Evolutionary conservation across 2,888 invertebrate genomes (phyloP).

Genomic region (Metacarcinus magister): DNA sequence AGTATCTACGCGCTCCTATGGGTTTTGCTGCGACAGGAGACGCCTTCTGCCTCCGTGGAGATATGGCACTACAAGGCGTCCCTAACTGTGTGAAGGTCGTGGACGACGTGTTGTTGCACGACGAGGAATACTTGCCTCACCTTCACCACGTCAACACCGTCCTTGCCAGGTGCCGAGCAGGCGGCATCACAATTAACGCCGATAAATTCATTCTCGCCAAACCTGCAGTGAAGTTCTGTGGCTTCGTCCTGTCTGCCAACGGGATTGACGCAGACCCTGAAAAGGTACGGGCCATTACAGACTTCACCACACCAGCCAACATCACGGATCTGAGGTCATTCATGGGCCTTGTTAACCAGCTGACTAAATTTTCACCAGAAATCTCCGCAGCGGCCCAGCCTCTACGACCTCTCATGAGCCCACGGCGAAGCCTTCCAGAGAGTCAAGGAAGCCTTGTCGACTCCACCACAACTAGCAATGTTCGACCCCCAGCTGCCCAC

Average conservation of each 20-base stretch:
- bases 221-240: neutral
- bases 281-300: neutral
- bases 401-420: neutral
- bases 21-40: constrained; percentile 11
- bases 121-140: neutral
- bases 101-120: neutral
- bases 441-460: neutral
- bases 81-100: constrained; percentile 42
- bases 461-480: neutral
- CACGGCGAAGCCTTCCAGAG: neutral
- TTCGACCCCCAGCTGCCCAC: neutral
- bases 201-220: constrained; percentile 7
- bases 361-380: constrained; percentile 4
- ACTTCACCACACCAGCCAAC: constrained; percentile 50
- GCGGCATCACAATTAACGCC: constrained; percentile 34
- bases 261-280: constrained; percentile 8
- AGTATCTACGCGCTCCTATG: constrained; percentile 8
- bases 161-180: neutral
- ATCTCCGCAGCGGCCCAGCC: neutral
- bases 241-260: neutral
- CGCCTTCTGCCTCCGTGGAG: constrained; percentile 14
- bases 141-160: neutral
- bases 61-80: neutral
- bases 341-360: constrained; percentile 42
- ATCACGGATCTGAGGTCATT: constrained; percentile 10